These are phyloP conservation scores for Ondatra zibethicus DNA, from an alignment of 2,113 vertebrate genomes.

Conservation along the genomic window DNA sequence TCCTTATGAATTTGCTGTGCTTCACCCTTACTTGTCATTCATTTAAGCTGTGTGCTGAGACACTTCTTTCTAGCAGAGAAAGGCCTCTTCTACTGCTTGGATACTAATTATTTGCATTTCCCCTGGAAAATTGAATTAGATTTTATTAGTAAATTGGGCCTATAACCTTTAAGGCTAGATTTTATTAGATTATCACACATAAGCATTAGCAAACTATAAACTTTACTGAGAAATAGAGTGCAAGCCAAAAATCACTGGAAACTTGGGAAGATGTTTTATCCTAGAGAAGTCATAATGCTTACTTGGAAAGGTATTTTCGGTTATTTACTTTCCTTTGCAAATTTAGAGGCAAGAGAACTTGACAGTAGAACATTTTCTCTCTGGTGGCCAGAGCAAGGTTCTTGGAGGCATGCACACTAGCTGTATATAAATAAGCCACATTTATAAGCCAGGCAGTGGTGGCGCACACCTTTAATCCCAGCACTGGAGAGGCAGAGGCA, in stretches of 20 bases:
- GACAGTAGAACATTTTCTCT: background rate
- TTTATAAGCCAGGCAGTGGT: background rate
- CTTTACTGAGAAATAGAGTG: constrained; percentile 83
- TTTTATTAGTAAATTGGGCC: constrained; percentile 90
- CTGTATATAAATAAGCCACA: background rate
- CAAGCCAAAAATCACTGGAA: constrained; percentile 76
- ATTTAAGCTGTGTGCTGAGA: constrained; percentile 51
- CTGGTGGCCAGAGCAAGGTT: background rate
- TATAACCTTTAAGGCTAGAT: constrained; percentile 85
- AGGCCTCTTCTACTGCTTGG: constrained; percentile 73
- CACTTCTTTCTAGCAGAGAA: constrained; percentile 43
- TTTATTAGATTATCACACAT: constrained; percentile 90
- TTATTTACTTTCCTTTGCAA: constrained; percentile 60
- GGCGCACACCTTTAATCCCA: background rate
- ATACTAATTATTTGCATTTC: constrained; percentile 86
- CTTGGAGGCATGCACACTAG: background rate
- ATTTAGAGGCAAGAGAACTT: constrained; percentile 48
- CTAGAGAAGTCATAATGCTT: constrained; percentile 64
- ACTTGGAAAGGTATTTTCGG: constrained; percentile 52
- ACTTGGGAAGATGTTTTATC: constrained; percentile 66
- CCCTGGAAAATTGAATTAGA: constrained; percentile 85
- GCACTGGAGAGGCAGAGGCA: background rate
- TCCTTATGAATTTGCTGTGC: background rate
- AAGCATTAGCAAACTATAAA: constrained; percentile 89
- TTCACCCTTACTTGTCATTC: constrained; percentile 29